These are phyloP conservation scores for Xenopus petersii DNA, from an alignment of 2,797 vertebrate species.

Conservation along the genomic window DNA sequence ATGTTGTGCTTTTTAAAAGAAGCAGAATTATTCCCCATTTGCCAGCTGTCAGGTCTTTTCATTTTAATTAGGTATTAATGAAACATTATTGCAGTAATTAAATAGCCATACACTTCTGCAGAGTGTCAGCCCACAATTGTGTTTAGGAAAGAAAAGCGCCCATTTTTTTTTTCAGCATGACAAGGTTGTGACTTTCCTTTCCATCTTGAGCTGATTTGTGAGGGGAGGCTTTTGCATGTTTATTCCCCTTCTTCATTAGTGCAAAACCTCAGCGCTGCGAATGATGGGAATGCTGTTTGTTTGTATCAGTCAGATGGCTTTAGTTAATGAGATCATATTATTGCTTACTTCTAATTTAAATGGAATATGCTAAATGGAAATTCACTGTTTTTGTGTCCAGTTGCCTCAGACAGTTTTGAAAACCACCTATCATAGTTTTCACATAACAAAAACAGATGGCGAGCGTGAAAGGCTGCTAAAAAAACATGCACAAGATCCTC, in stretches of 20 bases:
- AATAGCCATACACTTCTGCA: conserved; percentile 28
- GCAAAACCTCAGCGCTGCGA: background rate
- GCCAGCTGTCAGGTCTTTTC: conserved; percentile 43
- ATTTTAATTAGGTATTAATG: conserved; percentile 46
- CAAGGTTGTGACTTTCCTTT: conserved; percentile 40
- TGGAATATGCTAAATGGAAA: too few species aligned
- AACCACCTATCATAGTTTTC: too few species aligned
- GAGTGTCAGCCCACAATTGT: conserved; percentile 24
- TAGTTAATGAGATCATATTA: too few species aligned
- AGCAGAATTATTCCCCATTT: conserved; percentile 39
- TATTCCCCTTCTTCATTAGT: conserved; percentile 21
- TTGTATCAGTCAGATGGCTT: background rate
- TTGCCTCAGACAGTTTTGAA: too few species aligned
- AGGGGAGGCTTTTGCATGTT: background rate
- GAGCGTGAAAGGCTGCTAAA: too few species aligned
- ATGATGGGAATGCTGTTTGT: background rate
- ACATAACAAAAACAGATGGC: too few species aligned
- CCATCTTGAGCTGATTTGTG: conserved; percentile 16
- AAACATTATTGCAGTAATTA: conserved; percentile 44
- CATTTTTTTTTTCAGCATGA: conserved; percentile 27
- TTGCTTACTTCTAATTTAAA: too few species aligned
- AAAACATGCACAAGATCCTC: too few species aligned
- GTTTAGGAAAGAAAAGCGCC: conserved; percentile 15
- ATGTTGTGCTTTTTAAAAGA: conserved; percentile 4
- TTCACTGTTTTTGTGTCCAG: too few species aligned